Evolutionary conservation across 2,888 invertebrate genomes (phyloP), one percentile per base, ranked within the genome.

Genomic region (Platycheirus rosarum): DNA sequence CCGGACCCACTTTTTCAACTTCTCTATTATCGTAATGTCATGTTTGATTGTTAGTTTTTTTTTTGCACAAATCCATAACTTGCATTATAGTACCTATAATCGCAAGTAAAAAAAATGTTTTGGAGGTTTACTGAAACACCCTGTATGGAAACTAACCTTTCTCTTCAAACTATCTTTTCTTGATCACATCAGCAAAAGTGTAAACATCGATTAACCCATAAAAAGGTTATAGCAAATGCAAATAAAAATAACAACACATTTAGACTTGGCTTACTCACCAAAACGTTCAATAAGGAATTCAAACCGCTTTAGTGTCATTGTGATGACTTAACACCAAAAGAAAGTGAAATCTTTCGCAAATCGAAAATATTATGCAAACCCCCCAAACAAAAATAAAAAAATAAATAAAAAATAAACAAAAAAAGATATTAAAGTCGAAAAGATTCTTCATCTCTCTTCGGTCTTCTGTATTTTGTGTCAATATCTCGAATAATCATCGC

Each of bases 331-430:
- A 57, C 60, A n/a, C 18, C 9, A 32, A 35, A 74, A 66, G 74
- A 74, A 74, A 74, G 74, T 74, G 74, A 74, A 74, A 57, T 48
- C 48, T 57, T 74, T 60, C 14, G 66, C 74, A 40, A 60, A 42
- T 60, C 26, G n/a, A 48, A 53, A 46, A 55, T 11, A 13, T 65
- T 65, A 73, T 55, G 48, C 46, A 74, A 74, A 29, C 55, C 23
- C 23, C n/a, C n/a, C n/a, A n/a, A n/a, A n/a, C 23, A 48, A 55
- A 63, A 53, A 14, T 14, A 42, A 35, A 32, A 14, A 16, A 26
- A 9, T 29, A 40, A 57, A 40, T 53, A 7, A 53, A 53, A 35
- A n/a, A n/a, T 29, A 70, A 32, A 51, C 11, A 20, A 60, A 62
- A 71, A 57, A 18, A 60, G 49, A 48, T 48, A 49, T 42, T 49